Evolutionary conservation across 2,888 invertebrate genomes (phyloP).

Genomic region (Acronicta leporina): DNA sequence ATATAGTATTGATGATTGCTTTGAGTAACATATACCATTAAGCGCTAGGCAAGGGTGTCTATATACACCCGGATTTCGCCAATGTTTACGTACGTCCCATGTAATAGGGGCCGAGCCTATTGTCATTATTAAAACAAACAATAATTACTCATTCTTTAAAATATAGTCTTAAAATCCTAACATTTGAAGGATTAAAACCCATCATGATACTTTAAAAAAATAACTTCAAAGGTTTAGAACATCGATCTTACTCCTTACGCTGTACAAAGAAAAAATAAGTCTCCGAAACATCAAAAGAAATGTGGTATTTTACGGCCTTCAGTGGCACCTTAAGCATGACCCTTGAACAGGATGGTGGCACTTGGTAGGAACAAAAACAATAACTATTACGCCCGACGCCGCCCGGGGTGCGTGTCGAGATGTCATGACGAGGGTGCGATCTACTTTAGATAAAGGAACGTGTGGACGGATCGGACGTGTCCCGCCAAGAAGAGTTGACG

Average conservation of each 20-base stretch:
- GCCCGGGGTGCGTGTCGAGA: conserved; percentile 13
- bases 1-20: no score
- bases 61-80: no score
- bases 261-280: not conserved
- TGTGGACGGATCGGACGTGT: conserved; percentile 35
- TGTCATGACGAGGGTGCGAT: conserved; percentile 49
- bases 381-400: conserved; percentile 12
- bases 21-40: no score
- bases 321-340: not conserved
- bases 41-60: no score
- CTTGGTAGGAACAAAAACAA: conserved; percentile 16
- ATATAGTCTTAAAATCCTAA: no score
- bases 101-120: no score
- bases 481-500: conserved; percentile 12
- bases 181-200: no score
- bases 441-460: conserved; percentile 45
- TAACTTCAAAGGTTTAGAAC: not conserved
- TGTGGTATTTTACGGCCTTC: not conserved
- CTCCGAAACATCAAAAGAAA: not conserved
- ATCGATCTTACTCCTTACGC: no score
- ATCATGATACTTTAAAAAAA: not conserved
- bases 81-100: no score
- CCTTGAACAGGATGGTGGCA: not conserved
- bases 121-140: no score
- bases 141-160: no score